Evolutionary conservation across 2,888 invertebrate species (phyloP), one percentile per base, ranked within the genome.

Genomic region (Pandemis heparana): DNA sequence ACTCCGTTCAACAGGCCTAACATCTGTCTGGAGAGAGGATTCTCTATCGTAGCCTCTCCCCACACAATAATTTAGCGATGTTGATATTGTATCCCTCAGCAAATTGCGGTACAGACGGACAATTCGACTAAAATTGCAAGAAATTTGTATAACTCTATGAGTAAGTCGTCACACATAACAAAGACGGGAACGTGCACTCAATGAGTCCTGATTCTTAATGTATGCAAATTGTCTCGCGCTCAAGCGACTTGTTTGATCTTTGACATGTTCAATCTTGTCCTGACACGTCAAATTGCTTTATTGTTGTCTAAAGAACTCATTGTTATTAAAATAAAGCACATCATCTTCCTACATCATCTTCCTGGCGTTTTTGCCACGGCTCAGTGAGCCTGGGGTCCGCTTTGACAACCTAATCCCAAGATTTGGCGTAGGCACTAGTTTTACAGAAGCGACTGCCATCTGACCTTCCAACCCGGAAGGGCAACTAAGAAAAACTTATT

Each of bases 221-320:
- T 75, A 79, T 78, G 79, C 62, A 79, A 78, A 79, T 79, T 77
- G 76, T 72, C 74, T 56, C 68, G 71, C 75, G 65, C 64, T 71
- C 71, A 69, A 60, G 32, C 23, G 48, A 41, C 59, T 74, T 73
- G 76, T 74, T 51, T 73, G 70, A 68, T 68, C 56, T 65, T n/a
- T 16, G 16, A 14, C 16, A 10, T 56, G 53, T 53, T 18, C 62
- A 46, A 39, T 56, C 43, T 62, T 38, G 43, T 12, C 12, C 32
- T 32, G 61, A 63, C 23, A 41, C 48, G 68, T 68, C 68, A 63
- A 72, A 59, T 68, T 68, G 59, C 48, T 56, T 56, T 72, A 48
- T 16, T 38, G 16, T 51, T 23, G 9, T 23, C 23, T 63, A 68
- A 59, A 56, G 41, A 62, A 41, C 14, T n/a, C 61, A 62, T 16